Evolutionary conservation across 1,140 invertebrate species (phyloP).

Genomic region (Bombus cullumanus): DNA sequence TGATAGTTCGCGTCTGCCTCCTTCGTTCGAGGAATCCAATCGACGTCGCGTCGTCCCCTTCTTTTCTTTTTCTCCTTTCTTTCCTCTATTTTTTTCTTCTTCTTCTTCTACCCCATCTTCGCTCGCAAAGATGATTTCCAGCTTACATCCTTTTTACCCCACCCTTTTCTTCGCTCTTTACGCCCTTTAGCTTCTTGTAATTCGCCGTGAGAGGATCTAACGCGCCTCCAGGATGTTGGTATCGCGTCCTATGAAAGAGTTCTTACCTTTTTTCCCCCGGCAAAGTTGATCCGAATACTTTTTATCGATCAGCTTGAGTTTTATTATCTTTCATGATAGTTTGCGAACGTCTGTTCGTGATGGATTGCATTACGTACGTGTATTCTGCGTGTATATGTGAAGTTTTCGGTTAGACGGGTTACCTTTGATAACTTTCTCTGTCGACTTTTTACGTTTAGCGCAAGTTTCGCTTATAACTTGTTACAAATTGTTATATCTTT

Average conservation of each 20-base stretch:
- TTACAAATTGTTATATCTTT: not conserved
- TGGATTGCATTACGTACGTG: not conserved
- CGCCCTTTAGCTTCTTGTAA: conserved; percentile 12
- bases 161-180: not conserved
- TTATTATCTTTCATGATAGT: not conserved
- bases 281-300: not conserved
- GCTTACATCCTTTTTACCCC: not conserved
- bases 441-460: not conserved
- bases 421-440: not conserved
- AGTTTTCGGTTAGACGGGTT: not conserved
- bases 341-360: not conserved
- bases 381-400: not conserved
- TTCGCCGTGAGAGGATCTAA: conserved; percentile 25
- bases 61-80: not conserved
- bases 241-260: not conserved
- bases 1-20: conserved; percentile 19
- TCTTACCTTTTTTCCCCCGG: not conserved
- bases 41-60: not conserved
- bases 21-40: conserved; percentile 1
- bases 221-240: not conserved
- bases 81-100: not conserved
- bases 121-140: conserved; percentile 26
- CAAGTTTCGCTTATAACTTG: not conserved
- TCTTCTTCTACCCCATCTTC: not conserved
- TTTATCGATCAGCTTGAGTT: not conserved